A percentile compares a stretch with the other conserved stretches of the same genome.
Conservation (phyloP, 2,888 invertebrate genomes). For the Apeira syringaria region DNA sequence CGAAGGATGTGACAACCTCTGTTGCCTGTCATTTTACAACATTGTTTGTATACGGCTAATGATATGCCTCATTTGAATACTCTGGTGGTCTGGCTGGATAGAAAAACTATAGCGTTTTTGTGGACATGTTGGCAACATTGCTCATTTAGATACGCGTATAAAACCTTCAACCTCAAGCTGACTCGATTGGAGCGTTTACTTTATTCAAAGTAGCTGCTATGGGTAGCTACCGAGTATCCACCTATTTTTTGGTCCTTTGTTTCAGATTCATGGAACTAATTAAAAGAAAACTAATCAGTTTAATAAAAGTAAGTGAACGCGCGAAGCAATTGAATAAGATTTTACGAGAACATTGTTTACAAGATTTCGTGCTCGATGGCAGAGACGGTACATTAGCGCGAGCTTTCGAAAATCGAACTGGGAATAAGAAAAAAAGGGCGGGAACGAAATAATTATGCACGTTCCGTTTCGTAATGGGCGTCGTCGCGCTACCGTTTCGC, state of each 20-base stretch:
- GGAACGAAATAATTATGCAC: conserved; percentile 83
- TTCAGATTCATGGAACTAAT: conserved; percentile 32
- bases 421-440: conserved; percentile 73
- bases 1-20: conserved; percentile 63
- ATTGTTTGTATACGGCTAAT: conserved; percentile 75
- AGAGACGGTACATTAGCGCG: conserved; percentile 75
- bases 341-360: conserved; percentile 81
- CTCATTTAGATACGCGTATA: conserved; percentile 23
- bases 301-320: conserved; percentile 55
- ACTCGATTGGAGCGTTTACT: conserved; percentile 9
- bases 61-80: conserved; percentile 76
- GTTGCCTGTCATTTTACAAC: conserved; percentile 77
- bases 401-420: conserved; percentile 74
- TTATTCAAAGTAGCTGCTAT: conserved; percentile 1
- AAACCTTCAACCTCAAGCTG: conserved; percentile 9
- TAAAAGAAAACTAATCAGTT: conserved; percentile 60
- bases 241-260: conserved; percentile 6
- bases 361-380: conserved; percentile 70
- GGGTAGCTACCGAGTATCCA: too few species aligned
- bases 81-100: conserved; percentile 69
- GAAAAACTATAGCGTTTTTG: conserved; percentile 54
- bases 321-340: conserved; percentile 71
- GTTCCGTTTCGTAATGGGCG: conserved; percentile 81
- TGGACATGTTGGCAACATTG: conserved; percentile 30
- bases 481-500: conserved; percentile 80